A percentile compares a stretch with the other conserved stretches of the same genome.
Conservation (phyloP, 2,888 invertebrate species). For the Brassicogethes aeneus region DNA sequence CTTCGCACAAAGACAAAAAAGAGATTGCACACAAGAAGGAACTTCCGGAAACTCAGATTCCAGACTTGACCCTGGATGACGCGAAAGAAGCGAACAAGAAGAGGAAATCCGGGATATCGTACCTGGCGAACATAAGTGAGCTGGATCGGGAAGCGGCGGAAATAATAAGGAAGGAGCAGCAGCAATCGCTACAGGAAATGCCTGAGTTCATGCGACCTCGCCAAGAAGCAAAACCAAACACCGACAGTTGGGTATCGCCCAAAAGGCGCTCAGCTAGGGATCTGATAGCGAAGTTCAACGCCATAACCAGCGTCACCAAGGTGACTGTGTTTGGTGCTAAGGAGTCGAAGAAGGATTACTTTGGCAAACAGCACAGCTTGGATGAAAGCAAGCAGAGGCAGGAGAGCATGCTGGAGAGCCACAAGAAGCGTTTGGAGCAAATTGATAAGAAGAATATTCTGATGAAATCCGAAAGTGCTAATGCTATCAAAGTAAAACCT, state of each 20-base stretch:
- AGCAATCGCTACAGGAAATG: constrained; percentile 25
- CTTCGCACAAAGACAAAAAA: constrained; percentile 29
- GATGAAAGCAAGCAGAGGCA: constrained; percentile 27
- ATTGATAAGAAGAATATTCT: constrained; percentile 27
- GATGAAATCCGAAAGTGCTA: constrained; percentile 38
- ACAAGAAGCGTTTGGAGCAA: constrained; percentile 29
- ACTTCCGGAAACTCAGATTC: constrained; percentile 46
- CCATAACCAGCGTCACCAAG: constrained; percentile 49
- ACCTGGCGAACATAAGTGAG: constrained; percentile 68
- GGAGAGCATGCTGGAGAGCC: constrained; percentile 25
- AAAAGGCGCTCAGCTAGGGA: constrained; percentile 43
- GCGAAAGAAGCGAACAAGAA: constrained; percentile 27
- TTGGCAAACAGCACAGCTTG: constrained; percentile 28
- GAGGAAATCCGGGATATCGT: constrained; percentile 49
- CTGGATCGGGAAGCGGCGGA: constrained; percentile 70
- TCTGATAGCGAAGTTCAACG: constrained; percentile 54
- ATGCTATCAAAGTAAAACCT: constrained; percentile 27
- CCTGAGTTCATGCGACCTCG: constrained; percentile 39
- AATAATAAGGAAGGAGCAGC: constrained; percentile 48
- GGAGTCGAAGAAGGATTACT: constrained; percentile 27
- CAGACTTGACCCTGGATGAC: constrained; percentile 30
- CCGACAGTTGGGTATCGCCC: constrained; percentile 31
- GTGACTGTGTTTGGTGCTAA: constrained; percentile 42
- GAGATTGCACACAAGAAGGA: constrained; percentile 28
- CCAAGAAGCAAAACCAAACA: constrained; percentile 25